Evolutionary conservation across 2,888 invertebrate genomes (phyloP).

Genomic region (Rhopalosiphum nymphaeae): DNA sequence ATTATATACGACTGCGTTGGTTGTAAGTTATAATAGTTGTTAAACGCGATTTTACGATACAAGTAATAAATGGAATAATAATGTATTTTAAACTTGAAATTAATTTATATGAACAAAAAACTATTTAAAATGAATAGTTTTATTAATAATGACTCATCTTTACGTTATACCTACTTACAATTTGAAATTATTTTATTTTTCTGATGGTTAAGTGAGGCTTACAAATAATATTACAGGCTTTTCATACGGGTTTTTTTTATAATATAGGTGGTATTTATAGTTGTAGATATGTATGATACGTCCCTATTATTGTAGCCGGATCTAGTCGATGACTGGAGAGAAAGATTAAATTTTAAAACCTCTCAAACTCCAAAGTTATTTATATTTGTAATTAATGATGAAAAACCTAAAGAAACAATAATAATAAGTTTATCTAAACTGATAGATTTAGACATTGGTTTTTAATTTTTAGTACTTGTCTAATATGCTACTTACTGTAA

Average conservation of each 20-base stretch:
- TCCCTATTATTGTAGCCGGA: neutral
- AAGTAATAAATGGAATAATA: neutral
- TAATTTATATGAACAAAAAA: neutral
- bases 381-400: neutral
- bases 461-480: neutral
- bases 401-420: neutral
- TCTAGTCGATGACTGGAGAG: neutral
- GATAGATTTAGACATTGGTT: neutral
- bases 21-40: neutral
- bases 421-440: neutral
- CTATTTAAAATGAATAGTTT: neutral
- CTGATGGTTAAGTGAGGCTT: neutral
- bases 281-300: neutral
- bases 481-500: too few species aligned
- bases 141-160: neutral
- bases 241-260: neutral
- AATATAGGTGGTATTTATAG: neutral
- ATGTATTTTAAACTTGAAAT: neutral
- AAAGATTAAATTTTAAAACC: neutral
- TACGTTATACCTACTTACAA: neutral
- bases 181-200: neutral
- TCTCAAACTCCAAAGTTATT: neutral
- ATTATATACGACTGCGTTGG: neutral
- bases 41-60: neutral
- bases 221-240: neutral